Percentiles rank a stretch among this genome's conserved stretches.
These are phyloP conservation scores for Cataglyphis altisquamis DNA, from an alignment of 2,888 invertebrate species.

Conservation along the genomic window DNA sequence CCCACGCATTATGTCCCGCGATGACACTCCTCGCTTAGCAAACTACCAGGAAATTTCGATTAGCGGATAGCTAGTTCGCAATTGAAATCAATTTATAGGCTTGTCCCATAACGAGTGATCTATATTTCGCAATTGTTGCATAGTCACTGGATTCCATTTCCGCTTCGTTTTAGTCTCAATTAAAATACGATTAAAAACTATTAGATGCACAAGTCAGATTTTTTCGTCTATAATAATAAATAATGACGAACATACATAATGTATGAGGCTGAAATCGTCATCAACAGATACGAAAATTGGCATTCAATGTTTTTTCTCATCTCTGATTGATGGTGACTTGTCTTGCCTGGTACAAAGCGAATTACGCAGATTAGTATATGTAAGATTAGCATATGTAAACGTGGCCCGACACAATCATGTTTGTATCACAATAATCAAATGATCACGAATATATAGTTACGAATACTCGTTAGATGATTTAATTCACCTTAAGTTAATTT, in stretches of 20 bases:
- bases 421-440: slow-evolving; percentile 29
- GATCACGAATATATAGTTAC: slow-evolving; percentile 10
- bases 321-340: slow-evolving; percentile 39
- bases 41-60: slow-evolving; percentile 52
- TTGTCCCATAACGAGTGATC: slow-evolving; percentile 10
- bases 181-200: slow-evolving; percentile 20
- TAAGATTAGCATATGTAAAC: slow-evolving; percentile 47
- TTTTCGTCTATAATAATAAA: background rate
- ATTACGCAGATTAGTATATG: background rate
- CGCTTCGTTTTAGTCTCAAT: slow-evolving; percentile 17
- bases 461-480: background rate
- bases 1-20: slow-evolving; percentile 39
- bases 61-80: slow-evolving; percentile 45
- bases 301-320: slow-evolving; percentile 22
- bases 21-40: slow-evolving; percentile 37
- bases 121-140: background rate
- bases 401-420: background rate
- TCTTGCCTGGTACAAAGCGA: slow-evolving; percentile 56
- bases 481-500: background rate
- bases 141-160: background rate
- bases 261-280: slow-evolving; percentile 11
- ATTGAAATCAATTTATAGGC: slow-evolving; percentile 41
- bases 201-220: background rate
- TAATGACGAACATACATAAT: slow-evolving; percentile 10
- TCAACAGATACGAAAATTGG: background rate